Percentiles rank a stretch among this genome's conserved stretches.
These are phyloP conservation scores for Tricholauxania praeusta DNA, from an alignment of 2,888 invertebrate species.

Conservation along the genomic window DNA sequence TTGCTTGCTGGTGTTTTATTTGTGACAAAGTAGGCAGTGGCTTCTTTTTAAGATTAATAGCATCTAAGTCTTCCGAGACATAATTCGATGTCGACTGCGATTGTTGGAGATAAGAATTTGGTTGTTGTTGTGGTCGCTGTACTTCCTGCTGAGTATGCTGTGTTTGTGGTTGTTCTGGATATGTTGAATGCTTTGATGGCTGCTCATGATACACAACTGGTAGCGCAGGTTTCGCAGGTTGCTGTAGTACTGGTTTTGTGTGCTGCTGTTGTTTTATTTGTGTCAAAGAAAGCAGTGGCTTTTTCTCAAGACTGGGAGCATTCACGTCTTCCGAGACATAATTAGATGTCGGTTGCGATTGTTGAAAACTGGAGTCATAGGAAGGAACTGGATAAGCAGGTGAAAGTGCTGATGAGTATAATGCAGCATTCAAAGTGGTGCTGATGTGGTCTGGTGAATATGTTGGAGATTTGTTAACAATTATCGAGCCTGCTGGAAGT, in stretches of 20 bases:
- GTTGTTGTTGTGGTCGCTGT: not conserved
- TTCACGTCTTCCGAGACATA: constrained; percentile 37
- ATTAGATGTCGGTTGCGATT: constrained; percentile 3
- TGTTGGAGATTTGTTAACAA: constrained; percentile 33
- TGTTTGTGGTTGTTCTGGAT: not conserved
- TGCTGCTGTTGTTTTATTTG: constrained; percentile 47
- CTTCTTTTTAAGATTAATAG: constrained; percentile 49
- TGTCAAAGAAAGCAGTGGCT: constrained; percentile 51
- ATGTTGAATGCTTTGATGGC: not conserved
- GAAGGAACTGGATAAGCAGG: constrained; percentile 57
- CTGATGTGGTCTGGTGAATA: constrained; percentile 2
- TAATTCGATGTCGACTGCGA: constrained; percentile 16
- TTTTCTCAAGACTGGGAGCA: constrained; percentile 48
- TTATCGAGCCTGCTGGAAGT: constrained; percentile 28
- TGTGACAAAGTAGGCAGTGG: constrained; percentile 51
- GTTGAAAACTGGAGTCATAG: constrained; percentile 45
- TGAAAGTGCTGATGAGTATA: not conserved
- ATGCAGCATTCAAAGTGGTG: not conserved
- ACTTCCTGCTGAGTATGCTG: not conserved
- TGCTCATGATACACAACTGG: not conserved
- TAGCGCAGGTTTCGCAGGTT: constrained; percentile 45
- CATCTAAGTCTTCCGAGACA: constrained; percentile 34
- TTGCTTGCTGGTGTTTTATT: constrained; percentile 45
- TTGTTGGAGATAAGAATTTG: constrained; percentile 14
- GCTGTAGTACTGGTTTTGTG: constrained; percentile 43